These are phyloP conservation scores for Benitochromis conjunctus DNA, from an alignment of 2,113 vertebrate genomes.

Conservation along the genomic window DNA sequence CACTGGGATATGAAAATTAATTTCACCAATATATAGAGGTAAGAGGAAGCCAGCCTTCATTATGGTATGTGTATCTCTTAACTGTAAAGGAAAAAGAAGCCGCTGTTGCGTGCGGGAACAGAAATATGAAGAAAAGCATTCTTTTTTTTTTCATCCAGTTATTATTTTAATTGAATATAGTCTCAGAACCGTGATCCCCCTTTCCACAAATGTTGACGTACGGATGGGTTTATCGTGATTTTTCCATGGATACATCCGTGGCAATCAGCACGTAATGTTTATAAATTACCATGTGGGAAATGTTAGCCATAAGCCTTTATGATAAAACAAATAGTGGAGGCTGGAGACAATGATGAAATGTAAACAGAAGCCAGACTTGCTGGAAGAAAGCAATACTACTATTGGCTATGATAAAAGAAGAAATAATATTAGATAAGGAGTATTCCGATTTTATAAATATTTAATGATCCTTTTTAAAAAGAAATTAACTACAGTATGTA, in stretches of 20 bases:
- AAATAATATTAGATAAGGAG: not conserved
- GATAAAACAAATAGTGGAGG: not conserved
- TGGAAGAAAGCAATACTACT: not conserved
- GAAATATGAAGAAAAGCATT: not conserved
- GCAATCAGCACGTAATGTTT: not conserved
- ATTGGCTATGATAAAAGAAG: not conserved
- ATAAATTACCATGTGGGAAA: not conserved
- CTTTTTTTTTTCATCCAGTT: not conserved
- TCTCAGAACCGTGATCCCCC: not conserved
- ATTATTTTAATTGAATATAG: not conserved
- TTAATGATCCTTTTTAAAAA: not conserved
- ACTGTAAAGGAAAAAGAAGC: not conserved
- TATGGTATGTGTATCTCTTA: not conserved
- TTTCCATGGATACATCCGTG: not conserved
- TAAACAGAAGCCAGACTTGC: not conserved
- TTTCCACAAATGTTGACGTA: not conserved
- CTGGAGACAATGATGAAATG: not conserved
- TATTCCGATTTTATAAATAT: not conserved
- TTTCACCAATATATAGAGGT: not conserved
- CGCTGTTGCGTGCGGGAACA: not conserved
- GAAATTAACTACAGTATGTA: not conserved
- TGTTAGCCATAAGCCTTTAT: not conserved
- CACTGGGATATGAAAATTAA: conserved; percentile 38
- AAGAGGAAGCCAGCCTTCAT: not conserved
- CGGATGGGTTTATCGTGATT: not conserved